phyloP scores from a whole-genome alignment of 2,888 invertebrate genomes.

The Eutolmus rufibarbis region DNA sequence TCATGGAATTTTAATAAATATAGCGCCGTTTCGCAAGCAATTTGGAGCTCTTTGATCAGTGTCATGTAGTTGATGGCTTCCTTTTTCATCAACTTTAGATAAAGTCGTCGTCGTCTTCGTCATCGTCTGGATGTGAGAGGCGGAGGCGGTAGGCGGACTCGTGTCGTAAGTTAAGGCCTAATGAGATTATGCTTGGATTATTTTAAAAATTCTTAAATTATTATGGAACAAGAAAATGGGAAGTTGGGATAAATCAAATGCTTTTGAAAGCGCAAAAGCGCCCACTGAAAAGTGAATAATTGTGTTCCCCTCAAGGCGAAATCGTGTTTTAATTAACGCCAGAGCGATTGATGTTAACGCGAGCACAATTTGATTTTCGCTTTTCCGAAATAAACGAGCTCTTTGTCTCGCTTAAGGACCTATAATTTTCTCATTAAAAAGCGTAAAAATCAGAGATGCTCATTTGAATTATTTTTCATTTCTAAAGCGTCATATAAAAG shows the following conservation, averaged over 20 bases:
- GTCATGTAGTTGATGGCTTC: not conserved
- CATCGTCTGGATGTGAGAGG: not conserved
- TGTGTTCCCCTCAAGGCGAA: not conserved
- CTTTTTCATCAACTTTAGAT: constrained; percentile 10
- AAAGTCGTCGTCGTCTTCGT: not conserved
- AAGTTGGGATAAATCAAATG: not conserved
- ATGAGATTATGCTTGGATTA: not conserved
- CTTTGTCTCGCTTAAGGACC: not conserved
- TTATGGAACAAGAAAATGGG: not conserved
- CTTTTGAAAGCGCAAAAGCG: not conserved
- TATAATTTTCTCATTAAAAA: not conserved
- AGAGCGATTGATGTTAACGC: not conserved
- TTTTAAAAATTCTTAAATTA: not conserved
- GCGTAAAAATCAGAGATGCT: not conserved
- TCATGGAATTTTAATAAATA: constrained; percentile 12
- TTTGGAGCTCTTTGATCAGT: constrained; percentile 12
- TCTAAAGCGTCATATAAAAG: not conserved
- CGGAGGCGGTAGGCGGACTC: not conserved
- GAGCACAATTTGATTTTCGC: not conserved
- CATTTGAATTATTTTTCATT: not conserved
- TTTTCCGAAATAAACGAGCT: not conserved
- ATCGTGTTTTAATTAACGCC: not conserved
- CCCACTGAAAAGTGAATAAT: not conserved
- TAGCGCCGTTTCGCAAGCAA: not conserved
- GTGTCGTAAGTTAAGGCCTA: not conserved